phyloP scores from a whole-genome alignment of 2,888 invertebrate genomes.

The Seira sanloemensis region DNA sequence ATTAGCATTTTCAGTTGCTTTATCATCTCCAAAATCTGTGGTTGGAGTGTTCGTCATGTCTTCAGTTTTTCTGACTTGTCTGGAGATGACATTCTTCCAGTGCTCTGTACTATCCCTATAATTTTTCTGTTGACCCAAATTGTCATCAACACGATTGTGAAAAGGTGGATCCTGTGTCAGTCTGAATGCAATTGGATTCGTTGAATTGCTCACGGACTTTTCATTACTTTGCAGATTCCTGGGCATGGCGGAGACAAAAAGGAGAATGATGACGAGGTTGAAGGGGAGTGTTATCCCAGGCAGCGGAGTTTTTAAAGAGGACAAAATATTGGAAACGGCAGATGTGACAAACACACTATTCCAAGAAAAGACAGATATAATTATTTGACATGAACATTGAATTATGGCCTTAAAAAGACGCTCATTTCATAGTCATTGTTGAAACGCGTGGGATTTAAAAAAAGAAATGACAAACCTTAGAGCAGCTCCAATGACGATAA shows the following conservation, averaged over 20 bases:
- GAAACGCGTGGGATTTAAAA: not conserved
- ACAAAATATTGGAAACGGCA: conserved; percentile 75
- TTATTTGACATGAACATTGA: not conserved
- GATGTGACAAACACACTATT: conserved; percentile 75
- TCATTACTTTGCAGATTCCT: conserved; percentile 43
- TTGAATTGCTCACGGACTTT: not conserved
- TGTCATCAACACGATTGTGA: not conserved
- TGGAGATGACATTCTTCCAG: not conserved
- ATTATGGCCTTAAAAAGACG: no score
- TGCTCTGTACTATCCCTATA: not conserved
- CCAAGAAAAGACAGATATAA: conserved; percentile 71
- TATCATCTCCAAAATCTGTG: conserved; percentile 41
- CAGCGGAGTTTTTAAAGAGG: conserved; percentile 74
- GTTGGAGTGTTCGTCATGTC: conserved; percentile 33
- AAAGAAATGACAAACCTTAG: conserved; percentile 67
- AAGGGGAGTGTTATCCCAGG: conserved; percentile 76
- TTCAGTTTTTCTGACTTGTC: conserved; percentile 29
- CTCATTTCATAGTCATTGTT: no score
- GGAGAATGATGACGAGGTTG: conserved; percentile 75
- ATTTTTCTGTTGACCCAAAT: not conserved
- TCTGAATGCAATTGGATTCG: conserved; percentile 20
- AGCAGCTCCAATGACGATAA: conserved; percentile 69
- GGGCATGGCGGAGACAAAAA: conserved; percentile 75
- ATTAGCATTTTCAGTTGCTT: not conserved
- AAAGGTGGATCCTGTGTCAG: not conserved